Evolutionary conservation across 2,888 invertebrate species (phyloP).

Genomic region (Epistrophella euchroma): DNA sequence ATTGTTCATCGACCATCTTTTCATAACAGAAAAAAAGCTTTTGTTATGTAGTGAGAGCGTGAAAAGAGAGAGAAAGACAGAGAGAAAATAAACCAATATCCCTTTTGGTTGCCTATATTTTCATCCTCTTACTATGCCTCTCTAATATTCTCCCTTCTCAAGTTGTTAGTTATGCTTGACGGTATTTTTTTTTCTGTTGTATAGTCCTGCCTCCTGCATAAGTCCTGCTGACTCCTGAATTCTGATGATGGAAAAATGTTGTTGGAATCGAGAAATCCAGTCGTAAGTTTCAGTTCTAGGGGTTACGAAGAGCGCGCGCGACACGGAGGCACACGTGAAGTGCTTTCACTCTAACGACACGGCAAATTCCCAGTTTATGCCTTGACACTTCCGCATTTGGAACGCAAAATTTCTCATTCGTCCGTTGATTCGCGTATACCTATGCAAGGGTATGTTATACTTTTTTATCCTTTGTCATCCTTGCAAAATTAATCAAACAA

Average conservation of each 20-base stretch:
- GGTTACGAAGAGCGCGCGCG: slow-evolving; percentile 48
- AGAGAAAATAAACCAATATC: slow-evolving; percentile 42
- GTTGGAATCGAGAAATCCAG: slow-evolving; percentile 49
- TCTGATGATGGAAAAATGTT: slow-evolving; percentile 42
- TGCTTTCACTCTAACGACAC: slow-evolving; percentile 74
- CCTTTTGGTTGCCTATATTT: slow-evolving; percentile 63
- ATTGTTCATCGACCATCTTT: slow-evolving; percentile 66
- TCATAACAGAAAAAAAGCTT: slow-evolving; percentile 56
- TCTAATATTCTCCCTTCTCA: slow-evolving; percentile 5
- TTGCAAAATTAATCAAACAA: slow-evolving; percentile 22
- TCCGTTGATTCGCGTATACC: slow-evolving; percentile 55
- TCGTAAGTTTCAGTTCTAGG: slow-evolving; percentile 58
- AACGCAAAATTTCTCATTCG: slow-evolving; percentile 65
- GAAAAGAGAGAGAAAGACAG: neutral
- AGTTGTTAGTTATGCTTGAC: slow-evolving; percentile 17
- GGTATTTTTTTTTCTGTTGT: slow-evolving; percentile 9
- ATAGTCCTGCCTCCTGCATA: slow-evolving; percentile 1
- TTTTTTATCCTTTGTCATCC: slow-evolving; percentile 27
- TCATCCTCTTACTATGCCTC: slow-evolving; percentile 38
- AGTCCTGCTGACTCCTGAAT: slow-evolving; percentile 15
- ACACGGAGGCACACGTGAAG: slow-evolving; percentile 71
- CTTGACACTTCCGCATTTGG: slow-evolving; percentile 77
- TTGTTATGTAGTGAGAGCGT: slow-evolving; percentile 13
- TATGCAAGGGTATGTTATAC: slow-evolving; percentile 50
- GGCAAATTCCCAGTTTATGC: slow-evolving; percentile 76